Evolutionary conservation across 2,888 invertebrate species (phyloP).

Genomic region (Elysia crispata): DNA sequence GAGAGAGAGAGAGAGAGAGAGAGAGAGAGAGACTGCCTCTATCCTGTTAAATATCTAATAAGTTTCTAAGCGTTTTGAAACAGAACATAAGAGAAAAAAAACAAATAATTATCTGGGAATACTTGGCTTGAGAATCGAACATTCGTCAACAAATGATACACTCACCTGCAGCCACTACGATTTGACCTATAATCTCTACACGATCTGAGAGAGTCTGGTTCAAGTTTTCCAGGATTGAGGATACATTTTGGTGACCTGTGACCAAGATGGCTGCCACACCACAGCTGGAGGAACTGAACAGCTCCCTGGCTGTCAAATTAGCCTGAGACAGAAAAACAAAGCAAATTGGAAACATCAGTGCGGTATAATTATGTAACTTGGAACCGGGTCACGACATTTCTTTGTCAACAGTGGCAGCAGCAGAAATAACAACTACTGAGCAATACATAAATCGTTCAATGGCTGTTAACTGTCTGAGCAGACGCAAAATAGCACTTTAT

Average conservation of each 20-base stretch:
- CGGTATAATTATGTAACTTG: not conserved
- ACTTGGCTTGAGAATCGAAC: no score
- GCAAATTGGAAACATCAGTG: not conserved
- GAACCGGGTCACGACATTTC: not conserved
- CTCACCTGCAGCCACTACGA: constrained; percentile 30
- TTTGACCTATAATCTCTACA: constrained; percentile 25
- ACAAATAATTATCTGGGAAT: no score
- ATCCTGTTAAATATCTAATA: not conserved
- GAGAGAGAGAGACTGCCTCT: not conserved
- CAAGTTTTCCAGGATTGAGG: constrained; percentile 7
- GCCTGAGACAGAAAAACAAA: constrained; percentile 23
- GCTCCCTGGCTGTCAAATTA: constrained; percentile 12
- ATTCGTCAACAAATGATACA: not conserved
- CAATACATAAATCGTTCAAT: not conserved
- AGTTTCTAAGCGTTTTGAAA: not conserved
- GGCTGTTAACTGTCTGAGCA: no score
- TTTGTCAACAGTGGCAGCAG: no score
- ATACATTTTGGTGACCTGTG: constrained; percentile 3
- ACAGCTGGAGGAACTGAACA: constrained; percentile 34
- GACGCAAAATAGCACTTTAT: no score
- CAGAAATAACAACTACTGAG: not conserved
- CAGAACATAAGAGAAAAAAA: not conserved
- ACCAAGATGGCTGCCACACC: constrained; percentile 36
- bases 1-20: not conserved
- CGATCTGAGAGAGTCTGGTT: constrained; percentile 7